Conservation (phyloP, 2,797 vertebrate genomes). For the Gambelia wislizenii region DNA sequence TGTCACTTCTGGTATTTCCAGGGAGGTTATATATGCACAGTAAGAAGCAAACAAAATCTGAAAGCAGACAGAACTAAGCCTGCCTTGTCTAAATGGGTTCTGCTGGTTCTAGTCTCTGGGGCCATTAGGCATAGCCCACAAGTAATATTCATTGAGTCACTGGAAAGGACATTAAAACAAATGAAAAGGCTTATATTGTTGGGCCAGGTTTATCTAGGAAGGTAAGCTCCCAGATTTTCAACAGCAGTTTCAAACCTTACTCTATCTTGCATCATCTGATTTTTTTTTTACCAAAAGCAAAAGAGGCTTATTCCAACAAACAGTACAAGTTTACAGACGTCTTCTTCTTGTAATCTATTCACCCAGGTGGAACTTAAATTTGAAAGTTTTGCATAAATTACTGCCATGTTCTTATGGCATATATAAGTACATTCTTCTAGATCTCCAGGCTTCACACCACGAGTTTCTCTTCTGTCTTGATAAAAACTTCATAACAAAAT, state of each 20-base stretch:
- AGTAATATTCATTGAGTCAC: background rate
- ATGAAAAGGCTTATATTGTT: background rate
- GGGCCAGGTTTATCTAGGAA: background rate
- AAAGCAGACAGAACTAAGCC: background rate
- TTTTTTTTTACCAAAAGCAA: background rate
- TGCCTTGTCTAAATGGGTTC: background rate
- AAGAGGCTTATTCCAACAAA: background rate
- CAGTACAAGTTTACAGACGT: background rate
- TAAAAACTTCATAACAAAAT: background rate
- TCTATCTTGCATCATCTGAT: background rate
- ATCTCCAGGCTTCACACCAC: background rate
- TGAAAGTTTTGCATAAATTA: background rate
- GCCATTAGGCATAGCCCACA: background rate
- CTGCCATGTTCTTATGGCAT: background rate
- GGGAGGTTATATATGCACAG: background rate
- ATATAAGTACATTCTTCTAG: background rate
- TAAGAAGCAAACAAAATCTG: background rate
- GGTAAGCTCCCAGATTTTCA: background rate
- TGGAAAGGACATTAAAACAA: background rate
- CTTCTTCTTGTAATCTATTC: background rate
- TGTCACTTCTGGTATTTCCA: slow-evolving; percentile 6
- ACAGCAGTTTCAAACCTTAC: background rate
- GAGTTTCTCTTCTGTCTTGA: background rate
- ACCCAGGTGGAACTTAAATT: background rate
- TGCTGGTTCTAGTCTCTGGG: background rate